These are phyloP conservation scores for Dromaius novaehollandiae DNA, from an alignment of 2,113 vertebrate genomes.

Conservation along the genomic window DNA sequence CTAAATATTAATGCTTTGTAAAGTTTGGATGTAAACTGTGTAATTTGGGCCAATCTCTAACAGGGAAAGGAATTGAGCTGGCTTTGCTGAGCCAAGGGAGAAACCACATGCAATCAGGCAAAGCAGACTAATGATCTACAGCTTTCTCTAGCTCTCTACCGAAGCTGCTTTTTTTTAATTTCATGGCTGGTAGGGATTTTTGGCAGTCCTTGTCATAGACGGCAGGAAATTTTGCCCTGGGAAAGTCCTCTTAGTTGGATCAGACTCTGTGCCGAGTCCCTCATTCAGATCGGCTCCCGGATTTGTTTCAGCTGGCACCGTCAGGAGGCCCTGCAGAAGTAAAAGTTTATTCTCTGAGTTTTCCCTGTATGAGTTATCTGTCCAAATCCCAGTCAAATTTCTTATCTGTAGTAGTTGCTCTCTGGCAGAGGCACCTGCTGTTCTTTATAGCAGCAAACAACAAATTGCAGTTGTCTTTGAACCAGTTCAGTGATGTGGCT, in stretches of 20 bases:
- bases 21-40: background rate
- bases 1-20: conserved; percentile 3
- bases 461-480: background rate
- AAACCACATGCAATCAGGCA: background rate
- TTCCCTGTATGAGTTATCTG: background rate
- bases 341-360: background rate
- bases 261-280: background rate
- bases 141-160: background rate
- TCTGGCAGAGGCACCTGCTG: background rate
- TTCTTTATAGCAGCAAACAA: background rate
- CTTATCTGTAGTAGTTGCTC: background rate
- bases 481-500: background rate
- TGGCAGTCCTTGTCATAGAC: background rate
- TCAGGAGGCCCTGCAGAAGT: background rate
- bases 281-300: background rate
- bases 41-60: background rate
- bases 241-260: background rate
- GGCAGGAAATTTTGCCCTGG: background rate
- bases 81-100: background rate
- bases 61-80: background rate
- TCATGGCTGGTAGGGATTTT: background rate
- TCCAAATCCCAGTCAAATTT: background rate
- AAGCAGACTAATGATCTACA: background rate
- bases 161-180: background rate
- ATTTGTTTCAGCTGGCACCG: background rate